Evolutionary conservation across 2,888 invertebrate genomes (phyloP).

Genomic region (Phlogophora meticulosa): DNA sequence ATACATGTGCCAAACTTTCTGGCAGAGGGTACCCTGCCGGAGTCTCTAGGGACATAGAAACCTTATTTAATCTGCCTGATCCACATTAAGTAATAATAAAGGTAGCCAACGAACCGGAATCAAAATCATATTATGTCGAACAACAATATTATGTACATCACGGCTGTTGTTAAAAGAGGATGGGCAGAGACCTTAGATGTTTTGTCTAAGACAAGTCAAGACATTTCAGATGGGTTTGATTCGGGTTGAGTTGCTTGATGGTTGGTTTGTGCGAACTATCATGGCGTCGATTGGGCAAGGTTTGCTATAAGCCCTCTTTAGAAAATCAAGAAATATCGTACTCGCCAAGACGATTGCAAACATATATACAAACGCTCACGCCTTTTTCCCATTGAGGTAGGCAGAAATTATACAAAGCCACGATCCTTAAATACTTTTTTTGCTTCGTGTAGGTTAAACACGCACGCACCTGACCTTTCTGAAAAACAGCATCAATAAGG

Average conservation of each 20-base stretch:
- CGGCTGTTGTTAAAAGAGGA: not conserved
- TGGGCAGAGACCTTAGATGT: conserved; percentile 3
- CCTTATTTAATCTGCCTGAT: conserved; percentile 49
- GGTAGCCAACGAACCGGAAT: conserved; percentile 27
- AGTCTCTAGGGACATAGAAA: conserved; percentile 25
- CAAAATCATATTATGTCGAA: conserved; percentile 31
- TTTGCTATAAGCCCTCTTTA: too few relatives aligned
- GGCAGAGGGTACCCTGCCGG: conserved; percentile 7
- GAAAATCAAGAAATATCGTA: too few relatives aligned
- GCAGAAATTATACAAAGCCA: too few relatives aligned
- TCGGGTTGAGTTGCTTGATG: not conserved
- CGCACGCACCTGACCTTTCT: too few relatives aligned
- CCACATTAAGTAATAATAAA: conserved; percentile 47
- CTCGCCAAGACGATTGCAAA: too few relatives aligned
- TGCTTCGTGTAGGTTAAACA: too few relatives aligned
- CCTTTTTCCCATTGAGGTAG: too few relatives aligned
- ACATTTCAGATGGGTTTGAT: not conserved
- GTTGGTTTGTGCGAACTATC: not conserved
- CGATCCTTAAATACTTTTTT: too few relatives aligned
- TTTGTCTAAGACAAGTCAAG: conserved; percentile 1
- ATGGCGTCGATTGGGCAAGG: not conserved
- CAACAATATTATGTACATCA: conserved; percentile 8
- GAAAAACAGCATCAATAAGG: too few relatives aligned
- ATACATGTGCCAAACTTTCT: conserved; percentile 42
- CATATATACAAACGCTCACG: too few relatives aligned